phyloP scores from a whole-genome alignment of 2,888 invertebrate species.

The Periphyllus acericola region DNA sequence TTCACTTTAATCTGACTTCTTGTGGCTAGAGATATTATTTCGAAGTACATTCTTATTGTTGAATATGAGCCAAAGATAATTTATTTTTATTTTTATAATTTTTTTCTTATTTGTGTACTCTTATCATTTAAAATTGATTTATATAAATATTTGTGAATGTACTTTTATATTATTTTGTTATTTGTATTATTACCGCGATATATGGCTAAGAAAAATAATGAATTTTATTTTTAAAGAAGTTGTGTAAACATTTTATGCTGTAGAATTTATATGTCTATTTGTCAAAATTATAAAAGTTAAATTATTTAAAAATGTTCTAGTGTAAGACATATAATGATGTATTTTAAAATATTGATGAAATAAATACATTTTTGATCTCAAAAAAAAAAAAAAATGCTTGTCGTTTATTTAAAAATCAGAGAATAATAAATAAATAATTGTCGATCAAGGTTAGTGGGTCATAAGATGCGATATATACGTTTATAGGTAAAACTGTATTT shows the following conservation, averaged over 20 bases:
- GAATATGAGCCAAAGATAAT: constrained; percentile 53
- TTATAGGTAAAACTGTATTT: too few relatives aligned
- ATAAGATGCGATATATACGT: neutral
- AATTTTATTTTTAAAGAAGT: neutral
- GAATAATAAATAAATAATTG: neutral
- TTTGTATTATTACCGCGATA: constrained; percentile 7
- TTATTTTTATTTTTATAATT: constrained; percentile 39
- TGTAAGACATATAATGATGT: neutral
- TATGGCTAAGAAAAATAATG: constrained; percentile 12
- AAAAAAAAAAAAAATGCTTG: neutral
- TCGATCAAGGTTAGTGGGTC: neutral
- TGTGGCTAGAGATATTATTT: neutral
- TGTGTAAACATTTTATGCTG: neutral
- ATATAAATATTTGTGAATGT: constrained; percentile 15
- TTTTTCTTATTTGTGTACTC: neutral
- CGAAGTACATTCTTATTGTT: neutral
- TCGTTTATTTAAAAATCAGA: neutral
- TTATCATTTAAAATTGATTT: neutral
- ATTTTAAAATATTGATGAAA: constrained; percentile 20
- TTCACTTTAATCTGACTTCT: neutral
- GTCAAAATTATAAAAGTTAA: constrained; percentile 10
- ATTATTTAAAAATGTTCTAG: constrained; percentile 22
- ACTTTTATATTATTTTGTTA: constrained; percentile 44
- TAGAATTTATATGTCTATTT: neutral
- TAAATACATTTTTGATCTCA: constrained; percentile 54